A percentile compares a stretch with the other conserved stretches of the same genome.
These are phyloP conservation scores for Zaprionus obscuricornis DNA, from an alignment of 2,888 invertebrate genomes.

Conservation along the genomic window DNA sequence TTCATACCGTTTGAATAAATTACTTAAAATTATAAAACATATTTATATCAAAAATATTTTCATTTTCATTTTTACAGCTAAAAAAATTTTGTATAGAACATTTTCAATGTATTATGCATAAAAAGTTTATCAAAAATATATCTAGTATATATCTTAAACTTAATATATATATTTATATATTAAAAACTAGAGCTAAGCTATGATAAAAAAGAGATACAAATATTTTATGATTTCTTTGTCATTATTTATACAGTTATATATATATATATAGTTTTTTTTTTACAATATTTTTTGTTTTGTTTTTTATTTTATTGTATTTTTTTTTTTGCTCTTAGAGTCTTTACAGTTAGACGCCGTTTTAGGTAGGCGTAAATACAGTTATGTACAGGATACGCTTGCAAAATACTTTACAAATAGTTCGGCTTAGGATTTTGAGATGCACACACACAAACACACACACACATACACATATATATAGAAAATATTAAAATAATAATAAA, in stretches of 20 bases:
- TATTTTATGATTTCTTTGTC: slow-evolving; percentile 37
- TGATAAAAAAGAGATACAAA: slow-evolving; percentile 57
- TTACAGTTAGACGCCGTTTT: slow-evolving; percentile 61
- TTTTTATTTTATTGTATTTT: no score
- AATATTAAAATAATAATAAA: slow-evolving; percentile 8
- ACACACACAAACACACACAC: slow-evolving; percentile 28
- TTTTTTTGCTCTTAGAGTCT: slow-evolving; percentile 54
- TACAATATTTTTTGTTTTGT: slow-evolving; percentile 15
- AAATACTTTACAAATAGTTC: slow-evolving; percentile 66
- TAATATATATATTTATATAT: slow-evolving; percentile 17
- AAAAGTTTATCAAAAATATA: slow-evolving; percentile 67
- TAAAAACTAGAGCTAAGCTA: slow-evolving; percentile 53
- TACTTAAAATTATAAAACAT: slow-evolving; percentile 80
- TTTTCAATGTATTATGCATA: slow-evolving; percentile 72
- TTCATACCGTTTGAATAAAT: slow-evolving; percentile 72
- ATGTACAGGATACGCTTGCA: slow-evolving; percentile 61
- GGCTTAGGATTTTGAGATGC: slow-evolving; percentile 58
- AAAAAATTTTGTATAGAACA: slow-evolving; percentile 44
- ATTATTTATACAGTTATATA: slow-evolving; percentile 36
- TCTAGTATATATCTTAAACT: slow-evolving; percentile 32
- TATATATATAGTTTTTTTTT: no score
- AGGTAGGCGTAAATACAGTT: slow-evolving; percentile 56
- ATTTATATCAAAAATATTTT: slow-evolving; percentile 72
- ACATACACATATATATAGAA: neutral
- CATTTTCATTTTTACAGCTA: slow-evolving; percentile 22